Percentiles rank a stretch among this genome's conserved stretches.
phyloP scores from a whole-genome alignment of 2,797 vertebrate genomes.

The Melanotaenia trifasciata region DNA sequence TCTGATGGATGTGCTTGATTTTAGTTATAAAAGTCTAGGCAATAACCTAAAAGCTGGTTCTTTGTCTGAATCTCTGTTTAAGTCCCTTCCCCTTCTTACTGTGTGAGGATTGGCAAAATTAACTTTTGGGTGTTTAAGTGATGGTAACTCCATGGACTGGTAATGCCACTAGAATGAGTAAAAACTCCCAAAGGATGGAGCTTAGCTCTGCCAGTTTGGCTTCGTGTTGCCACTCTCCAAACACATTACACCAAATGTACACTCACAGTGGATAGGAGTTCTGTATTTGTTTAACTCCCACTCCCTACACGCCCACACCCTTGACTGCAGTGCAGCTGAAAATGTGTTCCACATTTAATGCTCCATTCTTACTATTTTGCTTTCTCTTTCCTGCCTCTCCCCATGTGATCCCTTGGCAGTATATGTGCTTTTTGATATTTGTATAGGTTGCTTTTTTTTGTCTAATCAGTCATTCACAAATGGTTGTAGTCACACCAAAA shows the following conservation, averaged over 20 bases:
- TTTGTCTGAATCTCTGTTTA: constrained; percentile 16
- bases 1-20: constrained; percentile 12
- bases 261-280: constrained; percentile 33
- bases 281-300: constrained; percentile 71
- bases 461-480: constrained; percentile 19
- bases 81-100: constrained; percentile 26
- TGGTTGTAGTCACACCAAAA: constrained; percentile 12
- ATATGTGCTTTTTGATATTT: not conserved
- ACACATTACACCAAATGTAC: constrained; percentile 29
- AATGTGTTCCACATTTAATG: constrained; percentile 79
- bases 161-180: constrained; percentile 67
- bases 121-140: constrained; percentile 28
- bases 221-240: constrained; percentile 42
- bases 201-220: constrained; percentile 42
- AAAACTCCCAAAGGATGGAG: constrained; percentile 51
- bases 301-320: constrained; percentile 70
- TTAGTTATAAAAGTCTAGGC: constrained; percentile 13
- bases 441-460: not conserved
- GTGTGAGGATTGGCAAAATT: constrained; percentile 51
- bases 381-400: constrained; percentile 52
- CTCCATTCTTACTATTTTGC: constrained; percentile 45
- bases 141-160: constrained; percentile 64
- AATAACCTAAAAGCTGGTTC: constrained; percentile 12
- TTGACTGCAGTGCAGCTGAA: constrained; percentile 73
- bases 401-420: constrained; percentile 37